Percentiles rank a stretch among this genome's conserved stretches.
Conservation (phyloP, 2,113 vertebrate species). For the Chaenogobius annularis region DNA sequence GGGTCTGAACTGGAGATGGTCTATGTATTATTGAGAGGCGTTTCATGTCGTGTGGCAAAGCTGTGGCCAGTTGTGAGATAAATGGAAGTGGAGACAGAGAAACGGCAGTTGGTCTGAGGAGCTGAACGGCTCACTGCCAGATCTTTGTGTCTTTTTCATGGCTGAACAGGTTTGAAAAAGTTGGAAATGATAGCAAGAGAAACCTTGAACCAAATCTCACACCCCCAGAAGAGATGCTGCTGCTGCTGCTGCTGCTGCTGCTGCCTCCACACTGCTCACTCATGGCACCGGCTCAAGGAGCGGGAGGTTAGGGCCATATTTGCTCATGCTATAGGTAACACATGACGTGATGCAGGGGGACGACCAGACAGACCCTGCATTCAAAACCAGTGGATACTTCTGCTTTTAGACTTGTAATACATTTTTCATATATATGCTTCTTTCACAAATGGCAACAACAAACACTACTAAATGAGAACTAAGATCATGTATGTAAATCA, state of each 20-base stretch:
- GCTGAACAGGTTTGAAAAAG: constrained; percentile 17
- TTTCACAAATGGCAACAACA: no score
- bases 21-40: constrained; percentile 68
- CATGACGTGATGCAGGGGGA: neutral
- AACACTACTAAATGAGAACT: neutral
- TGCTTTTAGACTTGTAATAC: neutral
- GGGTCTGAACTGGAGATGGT: constrained; percentile 51
- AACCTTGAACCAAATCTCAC: constrained; percentile 27
- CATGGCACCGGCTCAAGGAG: constrained; percentile 36
- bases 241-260: constrained; percentile 6
- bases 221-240: constrained; percentile 17
- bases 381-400: neutral
- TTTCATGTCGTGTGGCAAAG: constrained; percentile 56
- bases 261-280: constrained; percentile 37
- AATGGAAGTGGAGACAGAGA: constrained; percentile 19
- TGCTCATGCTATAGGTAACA: neutral
- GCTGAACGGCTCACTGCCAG: constrained; percentile 12
- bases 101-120: constrained; percentile 19
- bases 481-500: neutral
- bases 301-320: constrained; percentile 15
- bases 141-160: constrained; percentile 3
- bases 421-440: neutral
- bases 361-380: neutral
- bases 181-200: constrained; percentile 3
- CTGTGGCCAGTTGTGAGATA: constrained; percentile 54